Percentiles rank a stretch among this genome's conserved stretches.
Conservation (phyloP, 2,888 invertebrate species). For the Hypolimnas misippus region DNA sequence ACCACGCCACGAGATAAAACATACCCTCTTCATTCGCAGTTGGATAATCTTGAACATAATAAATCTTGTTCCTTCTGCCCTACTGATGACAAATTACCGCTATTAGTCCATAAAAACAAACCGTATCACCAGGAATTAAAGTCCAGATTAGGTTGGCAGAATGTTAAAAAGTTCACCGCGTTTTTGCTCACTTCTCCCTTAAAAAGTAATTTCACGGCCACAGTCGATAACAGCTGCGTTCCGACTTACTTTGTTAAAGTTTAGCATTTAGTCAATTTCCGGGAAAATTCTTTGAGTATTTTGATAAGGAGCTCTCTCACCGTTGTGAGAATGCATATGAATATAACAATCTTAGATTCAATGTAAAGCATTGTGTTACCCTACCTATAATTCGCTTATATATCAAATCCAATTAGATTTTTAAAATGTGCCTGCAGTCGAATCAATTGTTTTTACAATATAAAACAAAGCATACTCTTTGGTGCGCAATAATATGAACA, state of each 20-base stretch:
- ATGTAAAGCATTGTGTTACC: no score
- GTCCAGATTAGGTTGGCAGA: slow-evolving; percentile 13
- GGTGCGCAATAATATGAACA: no score
- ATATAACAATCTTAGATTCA: no score
- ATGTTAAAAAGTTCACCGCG: slow-evolving; percentile 12
- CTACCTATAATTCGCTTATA: no score
- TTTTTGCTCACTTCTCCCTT: slow-evolving; percentile 11
- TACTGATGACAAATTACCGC: slow-evolving; percentile 43
- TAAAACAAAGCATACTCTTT: no score
- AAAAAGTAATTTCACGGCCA: slow-evolving; percentile 32
- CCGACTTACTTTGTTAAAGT: neutral
- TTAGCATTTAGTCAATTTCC: neutral
- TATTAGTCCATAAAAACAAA: slow-evolving; percentile 32
- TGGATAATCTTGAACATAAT: slow-evolving; percentile 46
- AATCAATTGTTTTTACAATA: no score
- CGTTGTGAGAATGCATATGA: no score
- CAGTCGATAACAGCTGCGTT: slow-evolving; percentile 26
- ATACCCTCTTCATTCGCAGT: slow-evolving; percentile 43
- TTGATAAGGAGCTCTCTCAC: no score
- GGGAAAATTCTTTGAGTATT: neutral
- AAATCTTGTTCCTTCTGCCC: slow-evolving; percentile 46
- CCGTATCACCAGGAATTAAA: slow-evolving; percentile 24
- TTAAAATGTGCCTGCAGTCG: no score
- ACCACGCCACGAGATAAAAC: slow-evolving; percentile 26
- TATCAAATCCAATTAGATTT: no score